Evolutionary conservation across 53 echinoderm and acorn worm genomes (phyloP).

Genomic region (Stichopus horrens): DNA sequence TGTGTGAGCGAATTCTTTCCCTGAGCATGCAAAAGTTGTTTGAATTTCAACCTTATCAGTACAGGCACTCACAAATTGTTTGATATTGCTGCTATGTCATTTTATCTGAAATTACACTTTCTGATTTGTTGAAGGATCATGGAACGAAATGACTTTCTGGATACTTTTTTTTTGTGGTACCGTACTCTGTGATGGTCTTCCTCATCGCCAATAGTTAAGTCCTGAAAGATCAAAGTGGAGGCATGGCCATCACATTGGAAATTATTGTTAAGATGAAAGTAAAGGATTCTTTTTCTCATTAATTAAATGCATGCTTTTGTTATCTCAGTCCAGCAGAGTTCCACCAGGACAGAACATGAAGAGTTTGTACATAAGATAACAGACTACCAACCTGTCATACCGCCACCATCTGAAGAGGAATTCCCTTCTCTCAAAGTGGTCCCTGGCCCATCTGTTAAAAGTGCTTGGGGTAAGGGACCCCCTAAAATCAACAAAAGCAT

Average conservation of each 20-base stretch:
- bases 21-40: not conserved
- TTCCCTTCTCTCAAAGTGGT: slow-evolving; percentile 8
- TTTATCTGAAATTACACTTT: not conserved
- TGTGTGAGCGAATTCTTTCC: not conserved
- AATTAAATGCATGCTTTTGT: no score
- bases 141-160: not conserved
- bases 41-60: not conserved
- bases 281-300: no score
- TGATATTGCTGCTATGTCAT: not conserved
- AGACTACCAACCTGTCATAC: not conserved
- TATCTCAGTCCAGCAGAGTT: not conserved
- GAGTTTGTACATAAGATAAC: not conserved
- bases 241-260: no score
- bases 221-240: no score
- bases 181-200: no score
- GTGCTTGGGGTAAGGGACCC: slow-evolving; percentile 42
- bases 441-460: not conserved
- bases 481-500: not conserved
- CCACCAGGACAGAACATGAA: not conserved
- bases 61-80: no score
- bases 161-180: no score
- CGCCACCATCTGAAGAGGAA: slow-evolving; percentile 15
- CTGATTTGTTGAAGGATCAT: not conserved
- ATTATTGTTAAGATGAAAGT: no score
- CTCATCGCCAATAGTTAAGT: no score